Percentiles rank a stretch among this genome's conserved stretches.
phyloP scores from a whole-genome alignment of 23 tunicate genomes.

The Halocynthia aurantium region DNA sequence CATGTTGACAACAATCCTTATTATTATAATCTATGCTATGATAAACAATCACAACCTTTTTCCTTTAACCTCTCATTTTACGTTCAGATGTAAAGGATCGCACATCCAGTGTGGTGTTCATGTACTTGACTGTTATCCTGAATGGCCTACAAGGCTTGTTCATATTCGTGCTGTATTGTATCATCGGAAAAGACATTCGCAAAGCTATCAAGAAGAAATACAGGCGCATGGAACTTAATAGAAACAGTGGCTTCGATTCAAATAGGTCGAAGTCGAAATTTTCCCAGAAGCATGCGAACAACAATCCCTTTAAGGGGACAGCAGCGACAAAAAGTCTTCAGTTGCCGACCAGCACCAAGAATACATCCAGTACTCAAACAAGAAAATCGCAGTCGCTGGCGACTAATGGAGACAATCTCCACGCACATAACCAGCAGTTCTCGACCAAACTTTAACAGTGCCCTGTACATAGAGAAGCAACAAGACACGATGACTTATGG shows the following conservation, averaged over 20 bases:
- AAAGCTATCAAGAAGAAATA: background rate
- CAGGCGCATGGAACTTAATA: background rate
- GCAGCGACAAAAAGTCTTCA: no score
- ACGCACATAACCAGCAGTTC: no score
- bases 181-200: constrained; percentile 4
- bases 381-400: no score
- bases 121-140: background rate
- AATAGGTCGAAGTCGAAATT: no score
- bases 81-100: background rate
- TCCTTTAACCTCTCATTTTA: background rate
- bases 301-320: background rate
- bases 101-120: background rate
- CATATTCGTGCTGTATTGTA: background rate
- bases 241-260: background rate
- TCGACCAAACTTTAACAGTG: no score
- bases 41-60: background rate
- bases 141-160: constrained; percentile 5
- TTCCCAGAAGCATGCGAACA: background rate
- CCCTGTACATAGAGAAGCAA: no score
- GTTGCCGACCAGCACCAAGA: no score
- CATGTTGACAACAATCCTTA: no score
- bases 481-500: no score
- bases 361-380: no score
- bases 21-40: no score
- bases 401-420: no score